These are phyloP conservation scores for Pteromalus puparum DNA, from an alignment of 1,140 invertebrate species.

Conservation along the genomic window DNA sequence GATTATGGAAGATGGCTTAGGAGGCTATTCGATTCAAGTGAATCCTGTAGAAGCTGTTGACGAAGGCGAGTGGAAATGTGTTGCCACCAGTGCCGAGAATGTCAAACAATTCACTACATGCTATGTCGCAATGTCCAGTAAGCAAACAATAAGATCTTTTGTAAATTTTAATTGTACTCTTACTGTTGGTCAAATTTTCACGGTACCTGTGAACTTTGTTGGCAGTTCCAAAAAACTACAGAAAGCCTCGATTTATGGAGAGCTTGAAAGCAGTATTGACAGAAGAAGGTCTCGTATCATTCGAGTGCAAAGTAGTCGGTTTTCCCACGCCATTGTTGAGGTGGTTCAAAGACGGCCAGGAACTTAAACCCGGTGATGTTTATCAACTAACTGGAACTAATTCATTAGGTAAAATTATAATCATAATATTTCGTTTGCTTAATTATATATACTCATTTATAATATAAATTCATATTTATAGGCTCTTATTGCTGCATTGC, in stretches of 20 bases:
- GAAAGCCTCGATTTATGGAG: conserved; percentile 92
- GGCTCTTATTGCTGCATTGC: conserved; percentile 95
- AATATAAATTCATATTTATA: conserved; percentile 57
- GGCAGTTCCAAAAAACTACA: conserved; percentile 91
- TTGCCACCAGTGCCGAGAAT: conserved; percentile 84
- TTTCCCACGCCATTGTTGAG: conserved; percentile 89
- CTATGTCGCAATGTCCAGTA: conserved; percentile 84
- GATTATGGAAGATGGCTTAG: conserved; percentile 86
- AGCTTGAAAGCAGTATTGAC: conserved; percentile 90
- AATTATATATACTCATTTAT: background rate
- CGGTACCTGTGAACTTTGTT: conserved; percentile 55
- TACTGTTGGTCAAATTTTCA: conserved; percentile 19
- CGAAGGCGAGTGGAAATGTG: conserved; percentile 92
- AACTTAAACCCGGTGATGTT: conserved; percentile 93
- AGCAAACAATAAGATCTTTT: conserved; percentile 57
- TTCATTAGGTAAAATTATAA: conserved; percentile 78
- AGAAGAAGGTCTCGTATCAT: conserved; percentile 92
- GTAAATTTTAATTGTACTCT: background rate
- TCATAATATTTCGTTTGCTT: background rate
- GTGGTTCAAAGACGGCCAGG: conserved; percentile 95
- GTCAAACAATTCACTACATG: conserved; percentile 83
- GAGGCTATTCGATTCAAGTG: conserved; percentile 85
- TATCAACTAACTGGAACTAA: conserved; percentile 93
- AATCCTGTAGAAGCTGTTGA: conserved; percentile 84
- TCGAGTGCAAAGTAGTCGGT: conserved; percentile 94